Base-by-base conservation (phyloP, 2,797 vertebrate genomes). In the Crocidura indochinensis region DNA sequence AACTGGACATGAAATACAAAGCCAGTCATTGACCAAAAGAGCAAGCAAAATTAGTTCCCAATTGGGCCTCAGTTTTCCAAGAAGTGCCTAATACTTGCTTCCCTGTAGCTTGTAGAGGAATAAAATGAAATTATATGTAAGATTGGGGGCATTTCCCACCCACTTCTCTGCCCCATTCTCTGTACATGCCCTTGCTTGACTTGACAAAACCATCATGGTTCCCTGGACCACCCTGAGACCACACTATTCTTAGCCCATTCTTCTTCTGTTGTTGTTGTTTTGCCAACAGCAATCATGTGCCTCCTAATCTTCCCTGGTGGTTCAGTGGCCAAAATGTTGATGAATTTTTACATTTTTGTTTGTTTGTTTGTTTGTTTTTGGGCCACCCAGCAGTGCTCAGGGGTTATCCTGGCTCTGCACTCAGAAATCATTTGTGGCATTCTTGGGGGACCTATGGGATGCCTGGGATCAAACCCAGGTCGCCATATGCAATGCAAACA, bases 21-120 rank as follows among this genome's bases (percentile, higher is more conserved):
- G 69, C 44, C 67, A 44, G 62, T 44, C 76, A 49, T 92, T 92
- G 71, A 93, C 89, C 3, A 9, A 77, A 74, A 94, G n/a, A 84
- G 72, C 27, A 88, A 80, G 65, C 82, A 86, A 93, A 87, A 69
- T 74, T 8, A 65, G 0, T 38, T 78, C 89, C 51, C 19, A 60
- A 0, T 2, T 10, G 71, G 80, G 26, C 71, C 17, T 68, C 89
- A 38, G 47, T 67, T 74, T 73, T 77, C 71, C 49, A 68, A 38
- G 8, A 53, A 78, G 64, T 60, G 10, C 49, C 6, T 47, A 44
- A 0, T 14, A 2, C 53, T 73, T 69, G 75, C 44, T 82, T 87
- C 27, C 51, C 1, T 26, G 0, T 27, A 31, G 3, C 46, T 69
- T 27, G 19, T 26, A 65, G 31, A 87, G n/a, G 38, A 64, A 62